phyloP scores from a whole-genome alignment of 2,888 invertebrate species.

The Onthophagus sagittarius region DNA sequence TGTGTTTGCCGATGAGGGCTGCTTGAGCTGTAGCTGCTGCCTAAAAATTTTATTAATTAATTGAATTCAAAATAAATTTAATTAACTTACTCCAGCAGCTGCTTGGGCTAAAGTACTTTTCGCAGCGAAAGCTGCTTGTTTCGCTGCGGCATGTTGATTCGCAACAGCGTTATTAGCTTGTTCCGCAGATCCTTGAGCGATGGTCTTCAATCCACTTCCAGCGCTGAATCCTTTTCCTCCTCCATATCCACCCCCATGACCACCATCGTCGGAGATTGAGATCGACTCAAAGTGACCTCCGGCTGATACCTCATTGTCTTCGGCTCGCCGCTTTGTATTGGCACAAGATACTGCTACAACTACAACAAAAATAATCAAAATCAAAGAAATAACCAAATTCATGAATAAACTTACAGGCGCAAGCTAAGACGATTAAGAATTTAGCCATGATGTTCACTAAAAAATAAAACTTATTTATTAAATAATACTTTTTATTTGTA shows the following conservation, averaged over 20 bases:
- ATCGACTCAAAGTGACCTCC: constrained; percentile 25
- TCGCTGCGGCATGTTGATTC: constrained; percentile 64
- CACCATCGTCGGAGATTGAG: constrained; percentile 19
- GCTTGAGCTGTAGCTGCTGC: constrained; percentile 66
- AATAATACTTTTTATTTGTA: background rate
- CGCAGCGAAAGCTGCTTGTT: constrained; percentile 68
- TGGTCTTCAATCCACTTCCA: constrained; percentile 61
- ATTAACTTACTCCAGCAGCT: constrained; percentile 61
- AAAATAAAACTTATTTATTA: background rate
- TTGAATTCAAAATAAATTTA: no score
- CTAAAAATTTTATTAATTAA: no score
- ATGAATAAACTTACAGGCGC: constrained; percentile 15
- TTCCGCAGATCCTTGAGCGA: constrained; percentile 64
- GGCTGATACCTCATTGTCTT: constrained; percentile 29
- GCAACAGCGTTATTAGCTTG: constrained; percentile 62
- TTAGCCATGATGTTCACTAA: constrained; percentile 16
- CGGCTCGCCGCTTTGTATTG: constrained; percentile 10
- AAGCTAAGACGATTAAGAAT: constrained; percentile 17
- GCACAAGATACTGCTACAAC: constrained; percentile 8
- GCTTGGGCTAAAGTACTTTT: constrained; percentile 67
- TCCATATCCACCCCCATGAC: constrained; percentile 21
- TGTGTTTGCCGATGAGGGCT: constrained; percentile 62
- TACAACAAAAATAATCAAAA: background rate
- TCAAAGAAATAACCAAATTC: background rate
- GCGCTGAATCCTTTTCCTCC: constrained; percentile 52